A percentile compares a stretch with the other conserved stretches of the same genome.
Conservation (phyloP, 2,113 vertebrate species). For the Natator depressus region DNA sequence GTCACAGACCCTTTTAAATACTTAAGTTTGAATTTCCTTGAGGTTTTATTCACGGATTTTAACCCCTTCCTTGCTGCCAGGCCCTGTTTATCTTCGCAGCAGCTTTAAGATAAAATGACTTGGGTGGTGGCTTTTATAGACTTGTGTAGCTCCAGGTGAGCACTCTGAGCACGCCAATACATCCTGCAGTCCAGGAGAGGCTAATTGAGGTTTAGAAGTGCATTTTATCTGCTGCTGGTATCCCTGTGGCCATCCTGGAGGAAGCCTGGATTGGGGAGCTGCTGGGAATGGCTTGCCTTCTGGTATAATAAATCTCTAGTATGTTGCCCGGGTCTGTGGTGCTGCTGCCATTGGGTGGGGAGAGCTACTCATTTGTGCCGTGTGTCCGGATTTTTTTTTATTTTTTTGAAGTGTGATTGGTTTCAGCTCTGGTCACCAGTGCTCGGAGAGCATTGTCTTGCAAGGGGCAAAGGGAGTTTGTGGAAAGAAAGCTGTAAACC, state of each 20-base stretch:
- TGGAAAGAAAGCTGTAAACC: background rate
- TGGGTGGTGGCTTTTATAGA: fast-evolving
- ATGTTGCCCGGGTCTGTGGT: too few relatives aligned
- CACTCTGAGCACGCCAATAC: background rate
- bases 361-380: fast-evolving
- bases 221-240: background rate
- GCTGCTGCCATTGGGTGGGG: background rate
- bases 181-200: background rate
- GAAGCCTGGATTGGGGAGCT: background rate
- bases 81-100: background rate
- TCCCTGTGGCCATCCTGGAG: background rate
- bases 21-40: background rate
- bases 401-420: background rate
- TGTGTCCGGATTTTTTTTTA: background rate
- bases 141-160: background rate
- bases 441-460: background rate
- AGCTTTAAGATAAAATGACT: background rate
- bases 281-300: background rate
- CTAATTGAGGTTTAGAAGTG: background rate
- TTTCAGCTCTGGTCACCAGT: background rate
- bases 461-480: background rate
- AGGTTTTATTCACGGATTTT: fast-evolving
- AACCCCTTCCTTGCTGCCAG: background rate
- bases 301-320: background rate
- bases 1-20: background rate